phyloP scores from a whole-genome alignment of 2,797 vertebrate genomes.

The Orestias chungarensis region DNA sequence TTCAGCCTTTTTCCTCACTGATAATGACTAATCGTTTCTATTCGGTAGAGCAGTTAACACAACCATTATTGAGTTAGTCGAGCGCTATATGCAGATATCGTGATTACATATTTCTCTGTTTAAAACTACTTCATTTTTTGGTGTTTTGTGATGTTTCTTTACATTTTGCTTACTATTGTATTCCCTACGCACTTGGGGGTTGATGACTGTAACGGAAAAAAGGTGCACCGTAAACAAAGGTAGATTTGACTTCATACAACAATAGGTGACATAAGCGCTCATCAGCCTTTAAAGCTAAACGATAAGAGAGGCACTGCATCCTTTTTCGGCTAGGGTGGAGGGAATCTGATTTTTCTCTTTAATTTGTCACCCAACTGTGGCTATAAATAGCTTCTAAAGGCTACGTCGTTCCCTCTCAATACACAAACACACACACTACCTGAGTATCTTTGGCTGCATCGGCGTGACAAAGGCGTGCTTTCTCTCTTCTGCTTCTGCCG shows the following conservation, averaged over 20 bases:
- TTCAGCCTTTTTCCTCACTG: background rate
- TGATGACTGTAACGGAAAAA: background rate
- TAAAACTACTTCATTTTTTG: background rate
- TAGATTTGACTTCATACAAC: background rate
- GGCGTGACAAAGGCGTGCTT: slow-evolving; percentile 73
- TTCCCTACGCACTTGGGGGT: no score
- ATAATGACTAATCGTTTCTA: background rate
- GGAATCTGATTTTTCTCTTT: background rate
- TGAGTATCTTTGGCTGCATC: slow-evolving; percentile 84
- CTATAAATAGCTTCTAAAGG: slow-evolving; percentile 18
- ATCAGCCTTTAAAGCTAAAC: background rate
- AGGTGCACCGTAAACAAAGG: background rate
- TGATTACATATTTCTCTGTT: background rate
- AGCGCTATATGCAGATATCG: background rate
- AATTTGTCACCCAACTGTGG: background rate
- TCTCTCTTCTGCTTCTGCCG: slow-evolving; percentile 82
- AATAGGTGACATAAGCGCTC: background rate
- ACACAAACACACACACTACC: slow-evolving; percentile 65
- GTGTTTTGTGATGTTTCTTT: background rate
- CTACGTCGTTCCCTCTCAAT: slow-evolving; percentile 9
- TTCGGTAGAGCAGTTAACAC: background rate
- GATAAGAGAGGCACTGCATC: background rate
- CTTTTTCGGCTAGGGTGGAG: background rate
- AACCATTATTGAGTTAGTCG: background rate
- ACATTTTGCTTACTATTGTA: background rate